Evolutionary conservation across 2,888 invertebrate species (phyloP).

Genomic region (Camponotus fellah): DNA sequence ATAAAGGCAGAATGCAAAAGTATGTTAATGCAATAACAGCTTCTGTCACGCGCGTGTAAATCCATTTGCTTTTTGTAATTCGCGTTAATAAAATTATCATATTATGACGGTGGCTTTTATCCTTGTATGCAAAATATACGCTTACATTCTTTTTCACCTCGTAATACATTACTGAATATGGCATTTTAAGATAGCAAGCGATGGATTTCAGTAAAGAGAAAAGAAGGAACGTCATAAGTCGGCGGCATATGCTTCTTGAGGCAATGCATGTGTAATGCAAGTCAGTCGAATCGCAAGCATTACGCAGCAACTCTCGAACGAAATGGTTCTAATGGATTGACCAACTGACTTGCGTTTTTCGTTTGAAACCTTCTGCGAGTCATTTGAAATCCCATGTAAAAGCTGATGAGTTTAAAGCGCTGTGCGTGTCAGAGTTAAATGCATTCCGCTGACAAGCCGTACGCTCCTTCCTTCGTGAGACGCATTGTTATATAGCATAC

Average conservation of each 20-base stretch:
- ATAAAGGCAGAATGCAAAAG: constrained; percentile 13
- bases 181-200: constrained; percentile 26
- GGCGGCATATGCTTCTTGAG: constrained; percentile 57
- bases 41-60: constrained; percentile 2
- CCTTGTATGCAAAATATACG: not conserved
- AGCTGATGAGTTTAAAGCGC: constrained; percentile 68
- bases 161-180: constrained; percentile 18
- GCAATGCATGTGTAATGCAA: constrained; percentile 65
- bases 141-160: not conserved
- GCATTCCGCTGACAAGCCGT: constrained; percentile 52
- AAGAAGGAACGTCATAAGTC: constrained; percentile 40
- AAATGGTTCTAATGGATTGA: constrained; percentile 76
- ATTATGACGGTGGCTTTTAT: not conserved
- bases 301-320: constrained; percentile 70
- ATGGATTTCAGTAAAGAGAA: constrained; percentile 45
- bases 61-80: not conserved
- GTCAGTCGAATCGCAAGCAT: constrained; percentile 71
- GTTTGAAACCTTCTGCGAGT: constrained; percentile 57
- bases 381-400: constrained; percentile 63
- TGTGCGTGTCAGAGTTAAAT: constrained; percentile 49
- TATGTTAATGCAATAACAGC: not conserved
- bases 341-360: constrained; percentile 73
- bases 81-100: not conserved
- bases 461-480: constrained; percentile 43
- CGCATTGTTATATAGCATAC: constrained; percentile 38